phyloP scores from a whole-genome alignment of 2,888 invertebrate genomes.

The Meghimatium bilineatum region DNA sequence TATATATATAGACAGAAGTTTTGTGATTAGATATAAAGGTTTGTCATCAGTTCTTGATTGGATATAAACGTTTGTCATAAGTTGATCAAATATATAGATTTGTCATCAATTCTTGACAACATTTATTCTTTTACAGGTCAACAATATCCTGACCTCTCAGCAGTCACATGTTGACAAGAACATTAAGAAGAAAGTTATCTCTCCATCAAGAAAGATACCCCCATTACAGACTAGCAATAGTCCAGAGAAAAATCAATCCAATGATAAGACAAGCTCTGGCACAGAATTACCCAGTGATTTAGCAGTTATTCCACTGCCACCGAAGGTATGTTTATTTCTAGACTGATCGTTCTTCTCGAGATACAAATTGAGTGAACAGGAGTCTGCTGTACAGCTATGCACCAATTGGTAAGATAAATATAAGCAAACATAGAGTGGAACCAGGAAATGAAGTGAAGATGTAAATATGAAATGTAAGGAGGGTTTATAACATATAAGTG shows the following conservation, averaged over 20 bases:
- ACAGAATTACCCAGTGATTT: conserved; percentile 1
- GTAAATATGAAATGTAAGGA: no score
- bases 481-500: no score
- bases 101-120: background rate
- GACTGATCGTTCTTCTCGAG: background rate
- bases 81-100: background rate
- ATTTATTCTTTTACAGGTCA: background rate
- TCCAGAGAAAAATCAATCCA: background rate
- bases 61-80: no score
- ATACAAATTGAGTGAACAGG: no score
- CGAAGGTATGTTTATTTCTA: conserved; percentile 10
- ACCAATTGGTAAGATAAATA: no score
- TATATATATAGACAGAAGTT: no score
- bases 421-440: no score
- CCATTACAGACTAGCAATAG: background rate
- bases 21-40: no score
- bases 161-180: background rate
- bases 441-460: no score
- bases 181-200: background rate
- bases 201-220: background rate
- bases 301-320: conserved; percentile 22
- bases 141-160: background rate
- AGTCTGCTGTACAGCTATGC: no score
- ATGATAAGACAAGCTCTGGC: background rate
- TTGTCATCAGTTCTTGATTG: no score